Evolutionary conservation across 2,797 vertebrate genomes (phyloP).

Genomic region (Intellagama lesueurii): DNA sequence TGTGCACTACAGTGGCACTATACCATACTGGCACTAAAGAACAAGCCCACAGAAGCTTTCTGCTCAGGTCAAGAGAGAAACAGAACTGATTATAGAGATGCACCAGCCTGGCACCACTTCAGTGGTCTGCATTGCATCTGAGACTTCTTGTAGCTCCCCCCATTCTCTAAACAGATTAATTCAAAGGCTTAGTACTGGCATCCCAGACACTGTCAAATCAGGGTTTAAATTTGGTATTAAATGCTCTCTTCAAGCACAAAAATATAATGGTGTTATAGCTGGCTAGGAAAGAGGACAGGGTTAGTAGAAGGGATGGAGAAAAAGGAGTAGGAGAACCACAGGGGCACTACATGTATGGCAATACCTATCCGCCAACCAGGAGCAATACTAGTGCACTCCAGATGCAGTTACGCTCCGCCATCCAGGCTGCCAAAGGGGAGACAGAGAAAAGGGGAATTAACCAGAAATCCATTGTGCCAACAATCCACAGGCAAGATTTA

Average conservation of each 20-base stretch:
- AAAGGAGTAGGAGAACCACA: slow-evolving; percentile 64
- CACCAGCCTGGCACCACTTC: not conserved
- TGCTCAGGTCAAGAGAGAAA: not conserved
- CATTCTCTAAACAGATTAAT: slow-evolving; percentile 34
- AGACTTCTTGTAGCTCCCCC: slow-evolving; percentile 22
- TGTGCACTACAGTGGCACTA: not conserved
- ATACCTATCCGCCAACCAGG: slow-evolving; percentile 83
- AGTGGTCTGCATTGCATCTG: not conserved
- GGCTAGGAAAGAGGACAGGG: slow-evolving; percentile 59
- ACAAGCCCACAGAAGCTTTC: not conserved
- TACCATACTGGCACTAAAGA: not conserved
- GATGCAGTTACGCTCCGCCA: slow-evolving; percentile 82
- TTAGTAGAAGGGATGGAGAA: slow-evolving; percentile 59
- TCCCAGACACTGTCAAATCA: not conserved
- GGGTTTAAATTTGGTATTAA: slow-evolving; percentile 42
- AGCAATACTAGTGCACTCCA: slow-evolving; percentile 80
- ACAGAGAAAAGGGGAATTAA: slow-evolving; percentile 85
- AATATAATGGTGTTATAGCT: slow-evolving; percentile 48
- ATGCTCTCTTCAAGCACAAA: slow-evolving; percentile 49
- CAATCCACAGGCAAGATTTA: slow-evolving; percentile 72
- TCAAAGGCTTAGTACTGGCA: slow-evolving; percentile 56
- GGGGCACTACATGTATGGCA: slow-evolving; percentile 80
- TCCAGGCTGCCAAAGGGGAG: slow-evolving; percentile 85
- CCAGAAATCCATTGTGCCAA: slow-evolving; percentile 71
- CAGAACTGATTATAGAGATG: not conserved